A percentile compares a stretch with the other conserved stretches of the same genome.
phyloP scores from a whole-genome alignment of 2,113 vertebrate genomes.

The Andinoacara biseriatus region DNA sequence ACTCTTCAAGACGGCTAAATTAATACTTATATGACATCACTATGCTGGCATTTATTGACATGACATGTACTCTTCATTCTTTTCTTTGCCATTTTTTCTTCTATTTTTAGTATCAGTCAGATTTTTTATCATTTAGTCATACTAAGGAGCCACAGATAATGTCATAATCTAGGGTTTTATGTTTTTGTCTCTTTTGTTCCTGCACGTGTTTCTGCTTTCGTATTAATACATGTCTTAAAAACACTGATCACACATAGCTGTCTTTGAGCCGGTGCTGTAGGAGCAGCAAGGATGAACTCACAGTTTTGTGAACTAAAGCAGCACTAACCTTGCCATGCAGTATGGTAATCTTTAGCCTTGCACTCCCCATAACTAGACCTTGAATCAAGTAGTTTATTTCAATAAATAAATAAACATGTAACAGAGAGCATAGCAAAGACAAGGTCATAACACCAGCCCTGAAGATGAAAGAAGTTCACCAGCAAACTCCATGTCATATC shows the following conservation, averaged over 20 bases:
- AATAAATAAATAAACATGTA: slow-evolving; percentile 79
- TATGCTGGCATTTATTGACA: too few species aligned
- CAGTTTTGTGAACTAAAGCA: slow-evolving; percentile 20
- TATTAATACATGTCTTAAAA: background rate
- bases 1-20: background rate
- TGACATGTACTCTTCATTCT: background rate
- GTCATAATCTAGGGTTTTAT: background rate
- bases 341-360: slow-evolving; percentile 69
- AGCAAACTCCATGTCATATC: slow-evolving; percentile 2
- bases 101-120: background rate
- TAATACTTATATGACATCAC: background rate
- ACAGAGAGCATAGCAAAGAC: slow-evolving; percentile 47
- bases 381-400: slow-evolving; percentile 74
- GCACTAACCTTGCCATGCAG: slow-evolving; percentile 50
- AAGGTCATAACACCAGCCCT: slow-evolving; percentile 51
- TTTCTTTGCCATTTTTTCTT: background rate
- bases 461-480: background rate
- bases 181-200: too few species aligned
- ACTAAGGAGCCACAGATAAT: background rate
- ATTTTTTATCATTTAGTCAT: too few species aligned
- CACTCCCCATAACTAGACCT: slow-evolving; percentile 63
- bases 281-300: slow-evolving; percentile 6
- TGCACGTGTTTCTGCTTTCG: background rate
- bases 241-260: background rate
- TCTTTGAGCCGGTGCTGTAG: background rate